phyloP scores from a whole-genome alignment of 2,888 invertebrate species.

The Aphelenchoides bicaudatus region DNA sequence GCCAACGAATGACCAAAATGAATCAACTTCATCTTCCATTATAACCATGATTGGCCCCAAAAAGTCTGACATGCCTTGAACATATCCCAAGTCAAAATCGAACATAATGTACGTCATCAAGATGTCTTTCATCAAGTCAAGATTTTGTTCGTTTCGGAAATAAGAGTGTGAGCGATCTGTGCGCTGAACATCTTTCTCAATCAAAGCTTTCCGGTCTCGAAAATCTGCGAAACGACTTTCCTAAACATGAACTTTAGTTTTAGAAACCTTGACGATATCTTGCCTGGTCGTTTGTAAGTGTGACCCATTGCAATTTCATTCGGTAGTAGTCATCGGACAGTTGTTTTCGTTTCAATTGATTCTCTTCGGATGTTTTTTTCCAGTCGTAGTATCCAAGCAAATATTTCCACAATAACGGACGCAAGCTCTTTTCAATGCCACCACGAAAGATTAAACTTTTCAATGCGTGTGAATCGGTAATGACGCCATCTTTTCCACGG shows the following conservation, averaged over 20 bases:
- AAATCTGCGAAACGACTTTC: conserved; percentile 61
- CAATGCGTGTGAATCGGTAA: conserved; percentile 63
- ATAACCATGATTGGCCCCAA: conserved; percentile 84
- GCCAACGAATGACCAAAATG: conserved; percentile 98
- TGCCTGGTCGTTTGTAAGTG: conserved; percentile 82
- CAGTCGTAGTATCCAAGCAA: conserved; percentile 82
- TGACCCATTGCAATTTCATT: conserved; percentile 92
- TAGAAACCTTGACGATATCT: conserved; percentile 79
- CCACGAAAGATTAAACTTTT: conserved; percentile 86
- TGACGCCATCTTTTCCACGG: conserved; percentile 35
- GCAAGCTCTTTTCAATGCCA: conserved; percentile 63
- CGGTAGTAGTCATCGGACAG: conserved; percentile 63
- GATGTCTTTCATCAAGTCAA: conserved; percentile 79
- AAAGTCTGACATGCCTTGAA: conserved; percentile 96
- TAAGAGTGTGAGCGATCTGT: conserved; percentile 86
- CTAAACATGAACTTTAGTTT: conserved; percentile 84
- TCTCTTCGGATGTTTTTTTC: conserved; percentile 69
- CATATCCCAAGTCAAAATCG: conserved; percentile 63
- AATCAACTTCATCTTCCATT: conserved; percentile 86
- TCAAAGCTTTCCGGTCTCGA: too few relatives aligned
- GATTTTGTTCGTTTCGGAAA: conserved; percentile 71
- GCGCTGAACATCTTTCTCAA: conserved; percentile 92
- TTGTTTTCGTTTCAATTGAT: conserved; percentile 70
- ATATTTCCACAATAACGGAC: conserved; percentile 88
- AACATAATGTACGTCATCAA: conserved; percentile 94